Percentiles rank a stretch among this genome's conserved stretches.
phyloP scores from a whole-genome alignment of 2,113 vertebrate genomes.

The Noctilio leporinus region DNA sequence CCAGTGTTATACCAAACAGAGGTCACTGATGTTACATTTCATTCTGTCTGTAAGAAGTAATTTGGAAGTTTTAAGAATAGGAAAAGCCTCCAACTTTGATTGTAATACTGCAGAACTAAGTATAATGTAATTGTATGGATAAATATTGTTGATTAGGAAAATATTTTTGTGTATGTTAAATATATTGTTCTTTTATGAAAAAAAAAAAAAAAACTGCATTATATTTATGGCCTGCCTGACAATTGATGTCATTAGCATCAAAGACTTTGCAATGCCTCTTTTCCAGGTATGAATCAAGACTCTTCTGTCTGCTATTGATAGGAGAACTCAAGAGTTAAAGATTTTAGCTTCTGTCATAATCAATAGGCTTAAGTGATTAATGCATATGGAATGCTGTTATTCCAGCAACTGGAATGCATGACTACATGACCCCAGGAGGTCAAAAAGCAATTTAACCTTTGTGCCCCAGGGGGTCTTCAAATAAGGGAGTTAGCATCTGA shows the following conservation, averaged over 20 bases:
- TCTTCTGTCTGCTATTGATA: background rate
- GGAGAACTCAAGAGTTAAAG: too few species aligned
- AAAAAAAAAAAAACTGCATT: background rate
- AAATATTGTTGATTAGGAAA: background rate
- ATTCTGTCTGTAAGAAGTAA: background rate
- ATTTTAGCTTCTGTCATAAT: too few species aligned
- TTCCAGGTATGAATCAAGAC: background rate
- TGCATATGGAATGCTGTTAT: too few species aligned
- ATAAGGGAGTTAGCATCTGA: too few species aligned
- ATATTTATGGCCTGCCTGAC: background rate
- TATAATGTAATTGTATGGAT: background rate
- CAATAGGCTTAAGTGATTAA: too few species aligned
- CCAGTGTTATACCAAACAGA: background rate
- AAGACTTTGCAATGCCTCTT: slow-evolving; percentile 6
- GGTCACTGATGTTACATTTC: background rate
- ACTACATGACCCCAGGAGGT: too few species aligned
- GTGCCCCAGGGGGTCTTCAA: too few species aligned
- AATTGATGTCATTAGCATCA: background rate
- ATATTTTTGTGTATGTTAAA: background rate
- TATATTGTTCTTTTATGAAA: background rate
- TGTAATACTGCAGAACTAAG: background rate
- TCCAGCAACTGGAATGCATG: too few species aligned
- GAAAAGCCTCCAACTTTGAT: background rate
- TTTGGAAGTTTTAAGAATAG: background rate
- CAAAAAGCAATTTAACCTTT: too few species aligned